A percentile compares a stretch with the other conserved stretches of the same genome.
Evolutionary conservation across 2,113 vertebrate genomes (phyloP).

Genomic region (Turnix velox): DNA sequence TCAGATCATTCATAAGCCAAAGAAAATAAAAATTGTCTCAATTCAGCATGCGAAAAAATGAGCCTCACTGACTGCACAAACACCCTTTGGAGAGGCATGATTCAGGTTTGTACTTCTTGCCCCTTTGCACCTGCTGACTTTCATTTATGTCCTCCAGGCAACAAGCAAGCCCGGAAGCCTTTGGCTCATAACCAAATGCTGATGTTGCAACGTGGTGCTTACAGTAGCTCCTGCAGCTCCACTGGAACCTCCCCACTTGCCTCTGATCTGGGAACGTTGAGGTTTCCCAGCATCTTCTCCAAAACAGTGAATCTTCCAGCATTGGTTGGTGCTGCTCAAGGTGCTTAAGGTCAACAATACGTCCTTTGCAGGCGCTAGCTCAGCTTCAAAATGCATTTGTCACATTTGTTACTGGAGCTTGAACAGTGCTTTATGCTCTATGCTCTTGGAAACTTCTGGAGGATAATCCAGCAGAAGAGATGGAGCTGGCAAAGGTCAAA

Average conservation of each 20-base stretch:
- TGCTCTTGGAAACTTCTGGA: not conserved
- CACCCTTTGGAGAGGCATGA: not conserved
- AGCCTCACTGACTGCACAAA: slow-evolving; percentile 7
- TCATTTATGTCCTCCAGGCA: slow-evolving; percentile 60
- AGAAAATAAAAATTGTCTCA: slow-evolving; percentile 17
- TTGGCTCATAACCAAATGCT: slow-evolving; percentile 49
- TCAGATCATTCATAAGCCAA: slow-evolving; percentile 18
- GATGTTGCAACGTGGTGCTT: not conserved
- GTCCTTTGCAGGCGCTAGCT: not conserved
- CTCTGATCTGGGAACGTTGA: not conserved
- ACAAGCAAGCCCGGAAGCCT: slow-evolving; percentile 50
- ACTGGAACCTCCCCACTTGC: not conserved
- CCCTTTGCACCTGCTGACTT: slow-evolving; percentile 61
- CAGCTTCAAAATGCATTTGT: not conserved
- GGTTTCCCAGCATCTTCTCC: not conserved
- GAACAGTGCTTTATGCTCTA: not conserved
- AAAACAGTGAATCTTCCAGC: not conserved
- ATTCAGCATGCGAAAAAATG: not conserved
- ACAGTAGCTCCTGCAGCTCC: not conserved
- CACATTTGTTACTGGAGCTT: not conserved
- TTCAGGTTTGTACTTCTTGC: slow-evolving; percentile 46
- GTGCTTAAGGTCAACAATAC: not conserved
- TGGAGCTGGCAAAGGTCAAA: not conserved
- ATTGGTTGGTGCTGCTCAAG: not conserved
- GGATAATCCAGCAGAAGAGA: not conserved